Base-by-base conservation (phyloP, 2,797 vertebrate species). In the Centroberyx gerrardi region DNA sequence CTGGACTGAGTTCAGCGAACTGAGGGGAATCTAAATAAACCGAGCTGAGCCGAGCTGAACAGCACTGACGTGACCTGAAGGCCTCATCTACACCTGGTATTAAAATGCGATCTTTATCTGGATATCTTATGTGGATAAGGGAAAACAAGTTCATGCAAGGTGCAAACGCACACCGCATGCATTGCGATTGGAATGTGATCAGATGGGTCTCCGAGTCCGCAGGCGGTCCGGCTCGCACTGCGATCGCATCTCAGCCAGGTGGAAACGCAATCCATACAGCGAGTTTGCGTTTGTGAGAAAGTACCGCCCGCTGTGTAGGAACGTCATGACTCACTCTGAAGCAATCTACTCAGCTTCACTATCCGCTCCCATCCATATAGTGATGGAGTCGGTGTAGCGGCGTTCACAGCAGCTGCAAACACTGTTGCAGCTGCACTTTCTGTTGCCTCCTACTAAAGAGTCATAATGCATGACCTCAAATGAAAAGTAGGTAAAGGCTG, bases 111-210 rank as follows among this genome's bases (percentile, higher is more conserved):
- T 40, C n/a, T 22, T 17, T 49, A 80, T 81, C 46, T 68, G 12
- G 12, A 62, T 29, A 42, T 60, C 62, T 71, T 68, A 48, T 74
- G 31, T 62, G 46, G 2, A 53, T 7, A 14, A 53, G 22, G 46
- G 42, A 36, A 60, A 61, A 66, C 13, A 33, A 36, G 70, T 60
- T 63, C 31, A 31, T 56, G 13, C 78, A 63, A 59, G 61, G 62
- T 51, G 59, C 29, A 70, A 74, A 55, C 49, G 33, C 17, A 18
- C 33, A 31, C 27, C 1, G 3, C 54, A 22, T 54, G 31, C 31
- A 22, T 8, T 14, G 27, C 49, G 54, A 60, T 28, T 29, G 29
- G 53, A 58, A 53, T 53, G 69, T 44, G 66, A 81, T 48, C 0
- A 18, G 59, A 74, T 65, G 22, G 22, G 22, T 22, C 22, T 22